Percentiles rank a stretch among this genome's conserved stretches.
Evolutionary conservation across 2,888 invertebrate species (phyloP).

Genomic region (Monopis laevigella): DNA sequence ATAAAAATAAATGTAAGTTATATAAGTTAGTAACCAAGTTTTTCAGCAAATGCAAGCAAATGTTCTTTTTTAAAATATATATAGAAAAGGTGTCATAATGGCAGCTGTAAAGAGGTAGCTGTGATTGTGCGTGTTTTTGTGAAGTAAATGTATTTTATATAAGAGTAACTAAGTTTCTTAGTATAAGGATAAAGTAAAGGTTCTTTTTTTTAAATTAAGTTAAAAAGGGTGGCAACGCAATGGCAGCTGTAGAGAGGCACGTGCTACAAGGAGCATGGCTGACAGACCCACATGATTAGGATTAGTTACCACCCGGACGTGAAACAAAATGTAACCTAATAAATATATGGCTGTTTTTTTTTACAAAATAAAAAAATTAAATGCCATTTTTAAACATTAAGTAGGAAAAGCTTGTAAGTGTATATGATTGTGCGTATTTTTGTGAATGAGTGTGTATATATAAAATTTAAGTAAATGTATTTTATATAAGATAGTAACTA

Average conservation of each 20-base stretch:
- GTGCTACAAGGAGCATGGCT: neutral
- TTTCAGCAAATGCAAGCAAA: neutral
- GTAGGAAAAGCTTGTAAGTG: too few relatives aligned
- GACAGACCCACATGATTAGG: conserved; percentile 31
- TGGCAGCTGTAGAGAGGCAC: neutral
- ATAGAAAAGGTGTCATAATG: conserved; percentile 6
- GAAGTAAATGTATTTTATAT: too few relatives aligned
- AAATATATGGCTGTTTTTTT: neutral
- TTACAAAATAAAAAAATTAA: too few relatives aligned
- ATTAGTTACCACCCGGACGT: conserved; percentile 22
- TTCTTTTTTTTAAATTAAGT: conserved; percentile 7
- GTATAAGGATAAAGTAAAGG: neutral
- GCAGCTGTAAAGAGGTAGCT: neutral
- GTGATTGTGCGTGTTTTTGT: too few relatives aligned
- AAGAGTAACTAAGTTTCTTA: neutral
- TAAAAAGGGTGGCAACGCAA: conserved; percentile 5
- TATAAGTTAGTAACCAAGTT: neutral
- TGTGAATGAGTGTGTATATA: too few relatives aligned
- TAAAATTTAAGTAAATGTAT: too few relatives aligned
- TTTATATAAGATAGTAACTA: too few relatives aligned
- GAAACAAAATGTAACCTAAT: conserved; percentile 6
- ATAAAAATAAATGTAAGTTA: too few relatives aligned
- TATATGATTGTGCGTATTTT: too few relatives aligned
- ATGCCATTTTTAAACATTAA: too few relatives aligned
- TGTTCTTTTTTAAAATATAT: conserved; percentile 5